Percentiles rank a stretch among this genome's conserved stretches.
Evolutionary conservation across 2,113 vertebrate species (phyloP).

Genomic region (Coreoperca whiteheadi): DNA sequence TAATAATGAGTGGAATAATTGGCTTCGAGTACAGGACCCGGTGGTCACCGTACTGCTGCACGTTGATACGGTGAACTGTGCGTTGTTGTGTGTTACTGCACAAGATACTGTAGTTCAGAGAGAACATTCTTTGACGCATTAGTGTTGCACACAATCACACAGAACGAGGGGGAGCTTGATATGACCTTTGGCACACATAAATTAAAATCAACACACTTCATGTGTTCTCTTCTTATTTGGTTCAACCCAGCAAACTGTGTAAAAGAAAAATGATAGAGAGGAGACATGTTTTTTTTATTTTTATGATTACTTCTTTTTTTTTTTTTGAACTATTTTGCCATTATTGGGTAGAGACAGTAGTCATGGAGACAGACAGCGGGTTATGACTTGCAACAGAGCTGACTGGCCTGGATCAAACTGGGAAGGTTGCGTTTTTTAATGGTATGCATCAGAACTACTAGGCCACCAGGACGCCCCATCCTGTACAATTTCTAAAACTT

Average conservation of each 20-base stretch:
- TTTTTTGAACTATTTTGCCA: not conserved
- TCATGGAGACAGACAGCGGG: not conserved
- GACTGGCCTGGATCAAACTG: not conserved
- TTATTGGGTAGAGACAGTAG: not conserved
- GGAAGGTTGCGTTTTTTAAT: not conserved
- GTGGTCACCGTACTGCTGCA: too few species aligned
- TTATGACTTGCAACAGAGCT: not conserved
- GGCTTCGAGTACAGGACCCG: not conserved
- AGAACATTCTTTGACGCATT: not conserved
- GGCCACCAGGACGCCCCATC: not conserved
- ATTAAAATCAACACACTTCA: not conserved
- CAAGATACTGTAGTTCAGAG: too few species aligned
- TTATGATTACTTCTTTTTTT: too few species aligned
- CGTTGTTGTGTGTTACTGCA: too few species aligned
- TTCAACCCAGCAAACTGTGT: not conserved
- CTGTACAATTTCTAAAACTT: not conserved
- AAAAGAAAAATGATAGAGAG: not conserved
- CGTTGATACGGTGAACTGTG: too few species aligned
- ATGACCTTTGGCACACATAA: not conserved
- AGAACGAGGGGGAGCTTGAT: not conserved
- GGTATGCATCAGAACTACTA: not conserved
- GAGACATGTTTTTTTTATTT: not conserved
- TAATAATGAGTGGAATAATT: conserved; percentile 8
- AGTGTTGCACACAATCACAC: not conserved
- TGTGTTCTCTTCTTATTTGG: not conserved